These are phyloP conservation scores for Antitype chi DNA, from an alignment of 2,888 invertebrate genomes.

Conservation along the genomic window DNA sequence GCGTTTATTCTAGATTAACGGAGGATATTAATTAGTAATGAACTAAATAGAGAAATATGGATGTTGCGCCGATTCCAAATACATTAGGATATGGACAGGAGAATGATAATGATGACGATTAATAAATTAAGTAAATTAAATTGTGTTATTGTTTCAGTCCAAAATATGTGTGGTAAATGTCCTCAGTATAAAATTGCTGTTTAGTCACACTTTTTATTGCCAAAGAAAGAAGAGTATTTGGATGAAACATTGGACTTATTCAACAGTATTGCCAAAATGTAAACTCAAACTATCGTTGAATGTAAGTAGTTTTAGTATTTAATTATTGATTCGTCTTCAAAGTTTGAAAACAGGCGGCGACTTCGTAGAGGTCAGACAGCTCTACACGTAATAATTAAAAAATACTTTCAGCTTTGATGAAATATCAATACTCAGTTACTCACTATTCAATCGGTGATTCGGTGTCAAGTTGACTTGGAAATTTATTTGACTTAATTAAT, in stretches of 20 bases:
- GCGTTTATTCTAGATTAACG: conserved; percentile 13
- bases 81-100: too few relatives aligned
- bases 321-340: conserved; percentile 35
- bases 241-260: background rate
- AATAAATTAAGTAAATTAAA: background rate
- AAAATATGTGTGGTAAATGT: background rate
- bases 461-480: background rate
- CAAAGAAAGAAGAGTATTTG: background rate
- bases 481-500: background rate
- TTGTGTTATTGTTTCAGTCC: background rate
- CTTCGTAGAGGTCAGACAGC: conserved; percentile 39
- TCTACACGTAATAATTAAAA: conserved; percentile 13
- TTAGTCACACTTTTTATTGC: background rate
- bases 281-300: conserved; percentile 6
- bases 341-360: conserved; percentile 25
- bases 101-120: background rate
- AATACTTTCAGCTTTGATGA: conserved; percentile 31
- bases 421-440: conserved; percentile 21
- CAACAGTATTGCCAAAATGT: background rate
- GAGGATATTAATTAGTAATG: conserved; percentile 2
- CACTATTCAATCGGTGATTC: background rate
- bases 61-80: background rate
- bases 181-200: background rate
- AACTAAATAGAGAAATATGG: background rate
- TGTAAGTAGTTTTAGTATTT: conserved; percentile 12